Conservation (phyloP, 2,888 invertebrate genomes). For the Salpingus planirostris region DNA sequence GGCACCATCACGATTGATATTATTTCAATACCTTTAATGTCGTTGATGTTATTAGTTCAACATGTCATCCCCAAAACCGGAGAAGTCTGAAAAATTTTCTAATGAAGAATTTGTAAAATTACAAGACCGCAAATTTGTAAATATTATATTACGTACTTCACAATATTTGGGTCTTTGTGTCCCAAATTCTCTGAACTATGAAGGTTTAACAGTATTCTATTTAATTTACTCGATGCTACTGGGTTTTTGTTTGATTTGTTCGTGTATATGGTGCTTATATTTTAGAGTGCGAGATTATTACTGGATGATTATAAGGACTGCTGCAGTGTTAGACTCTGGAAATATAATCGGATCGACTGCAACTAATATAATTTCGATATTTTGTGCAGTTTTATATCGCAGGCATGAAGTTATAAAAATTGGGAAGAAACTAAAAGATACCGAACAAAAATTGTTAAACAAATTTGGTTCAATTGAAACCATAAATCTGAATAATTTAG, state of each 20-base stretch:
- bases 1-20: too few relatives aligned
- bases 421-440: conserved; percentile 3
- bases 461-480: too few relatives aligned
- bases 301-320: conserved; percentile 1
- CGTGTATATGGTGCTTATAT: too few relatives aligned
- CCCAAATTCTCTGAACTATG: not conserved
- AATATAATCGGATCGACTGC: too few relatives aligned
- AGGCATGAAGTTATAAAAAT: conserved; percentile 2
- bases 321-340: conserved; percentile 4
- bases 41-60: too few relatives aligned
- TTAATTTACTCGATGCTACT: too few relatives aligned
- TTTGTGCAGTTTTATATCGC: not conserved
- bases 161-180: not conserved
- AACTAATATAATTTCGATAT: conserved; percentile 5
- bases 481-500: too few relatives aligned
- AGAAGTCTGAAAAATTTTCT: too few relatives aligned
- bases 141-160: not conserved
- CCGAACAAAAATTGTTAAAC: conserved; percentile 3
- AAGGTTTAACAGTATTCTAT: not conserved
- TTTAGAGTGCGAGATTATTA: too few relatives aligned
- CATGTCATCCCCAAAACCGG: too few relatives aligned
- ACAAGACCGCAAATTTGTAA: not conserved
- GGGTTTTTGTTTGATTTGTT: not conserved
- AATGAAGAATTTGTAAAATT: too few relatives aligned
- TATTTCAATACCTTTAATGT: too few relatives aligned